Base-by-base conservation (phyloP, 2,888 invertebrate species). In the Himalopsyche kuldschensis region DNA sequence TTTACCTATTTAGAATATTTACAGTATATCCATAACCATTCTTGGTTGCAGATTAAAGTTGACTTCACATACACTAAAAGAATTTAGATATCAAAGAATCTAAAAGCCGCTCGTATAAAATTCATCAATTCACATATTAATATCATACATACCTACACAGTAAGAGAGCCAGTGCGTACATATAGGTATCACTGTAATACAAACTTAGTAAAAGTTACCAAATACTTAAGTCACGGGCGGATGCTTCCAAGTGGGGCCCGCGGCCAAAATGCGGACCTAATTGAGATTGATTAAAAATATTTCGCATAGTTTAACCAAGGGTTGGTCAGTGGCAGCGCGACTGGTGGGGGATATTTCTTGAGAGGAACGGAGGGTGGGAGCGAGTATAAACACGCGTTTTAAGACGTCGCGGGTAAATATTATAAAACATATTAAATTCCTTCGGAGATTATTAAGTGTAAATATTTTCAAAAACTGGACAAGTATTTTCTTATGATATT, bases 251-350 rank as follows among this genome's bases (percentile, higher is more conserved):
- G 82, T 75, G 80, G 55, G 80, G 63, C 76, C 77, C 88, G 89
- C 87, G 90, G 89, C 90, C 89, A 88, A 87, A 89, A 89, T 89
- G 87, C 88, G 88, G 86, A 91, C 91, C 91, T 91, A 91, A 92
- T 91, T 91, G 91, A 90, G 91, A 91, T 91, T 92, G 92, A 92
- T 92, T 92, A 92, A 92, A 92, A 92, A 92, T 92, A 91, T 91
- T 92, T 90, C 89, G 89, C 91, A 92, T 91, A 91, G 91, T 91
- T 91, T 75, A 83, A 83, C 78, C 83, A 81, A 32, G 83, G 80
- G 77, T 47, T 81, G 83, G 83, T 83, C 83, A 83, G 81, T 69
- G 69, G 48, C 69, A 63, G 75, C 55, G 76, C 27, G 63, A 35
- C 75, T 32, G 79, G 75, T 75, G 80, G 69, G 78, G 63, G 63